Percentiles rank a stretch among this genome's conserved stretches.
Evolutionary conservation across 2,113 vertebrate species (phyloP).

Genomic region (Forbesichthys agassizii): DNA sequence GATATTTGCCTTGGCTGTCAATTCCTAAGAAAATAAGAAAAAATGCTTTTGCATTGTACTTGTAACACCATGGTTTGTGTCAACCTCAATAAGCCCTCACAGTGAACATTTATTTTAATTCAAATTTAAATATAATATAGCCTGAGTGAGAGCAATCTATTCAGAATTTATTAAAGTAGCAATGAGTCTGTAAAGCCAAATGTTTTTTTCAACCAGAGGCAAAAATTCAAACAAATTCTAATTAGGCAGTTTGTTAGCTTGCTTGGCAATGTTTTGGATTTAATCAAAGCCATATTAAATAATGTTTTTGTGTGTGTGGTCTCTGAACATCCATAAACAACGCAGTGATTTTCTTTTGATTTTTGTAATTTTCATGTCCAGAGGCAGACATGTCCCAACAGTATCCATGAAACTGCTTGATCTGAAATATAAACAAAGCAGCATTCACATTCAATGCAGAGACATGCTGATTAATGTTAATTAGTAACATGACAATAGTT

Average conservation of each 20-base stretch:
- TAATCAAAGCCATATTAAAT: slow-evolving; percentile 11
- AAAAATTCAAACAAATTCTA: background rate
- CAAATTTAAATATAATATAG: slow-evolving; percentile 13
- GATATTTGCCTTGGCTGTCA: slow-evolving; percentile 15
- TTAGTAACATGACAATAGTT: background rate
- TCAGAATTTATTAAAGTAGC: background rate
- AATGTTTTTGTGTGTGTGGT: background rate
- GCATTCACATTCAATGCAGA: background rate
- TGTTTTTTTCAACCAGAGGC: background rate
- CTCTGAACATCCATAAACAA: slow-evolving; percentile 9
- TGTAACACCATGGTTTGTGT: background rate
- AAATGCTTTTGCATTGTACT: background rate
- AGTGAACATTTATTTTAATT: slow-evolving; percentile 2
- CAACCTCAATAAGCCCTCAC: slow-evolving; percentile 15
- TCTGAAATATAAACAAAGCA: slow-evolving; percentile 2
- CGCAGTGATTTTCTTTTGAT: slow-evolving; percentile 12
- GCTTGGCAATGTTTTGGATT: background rate
- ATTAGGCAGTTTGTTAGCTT: slow-evolving; percentile 5
- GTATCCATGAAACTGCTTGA: slow-evolving; percentile 13
- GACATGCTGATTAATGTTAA: background rate
- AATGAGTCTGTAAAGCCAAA: background rate
- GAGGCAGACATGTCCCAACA: slow-evolving; percentile 5
- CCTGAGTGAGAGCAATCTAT: background rate
- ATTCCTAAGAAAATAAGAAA: slow-evolving; percentile 5
- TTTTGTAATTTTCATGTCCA: slow-evolving; percentile 3